Base-by-base conservation (phyloP, 2,797 vertebrate genomes). In the Amblyopsis hoosieri region DNA sequence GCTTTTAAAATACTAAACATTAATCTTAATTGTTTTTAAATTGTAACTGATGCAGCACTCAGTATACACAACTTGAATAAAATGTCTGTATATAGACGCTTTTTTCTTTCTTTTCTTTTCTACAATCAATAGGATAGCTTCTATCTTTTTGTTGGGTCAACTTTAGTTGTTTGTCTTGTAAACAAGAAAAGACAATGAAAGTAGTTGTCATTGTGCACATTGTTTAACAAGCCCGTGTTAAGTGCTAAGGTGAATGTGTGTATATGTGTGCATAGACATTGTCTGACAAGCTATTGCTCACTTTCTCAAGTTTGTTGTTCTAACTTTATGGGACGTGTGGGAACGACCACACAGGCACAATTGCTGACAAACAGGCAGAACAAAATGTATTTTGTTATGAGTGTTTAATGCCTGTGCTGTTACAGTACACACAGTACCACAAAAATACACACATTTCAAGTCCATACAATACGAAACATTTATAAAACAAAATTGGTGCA, bases 231-330 rank as follows among this genome's bases (percentile, higher is more conserved):
- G 67, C 46, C 57, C 45, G 8, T 11, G 29, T 47, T 57, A 37
- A 65, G 60, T 45, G 60, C 13, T 37, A 12, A 14, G 6, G 49
- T 15, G 12, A 12, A 14, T 51, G 13, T 52, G 13, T 12, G 53
- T 54, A 6, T 29, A 19, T 54, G 54, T 55, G 54, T 55, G 58
- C 50, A 6, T 51, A 69, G 29, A 62, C 51, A 67, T 62, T 55
- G 62, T 82, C 61, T 76, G 62, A 79, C 75, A 77, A 1, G 10
- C 14, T 46, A 19, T 31, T 65, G 68, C 33, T 69, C 60, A 69
- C 49, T 80, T 62, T 80, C 55, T 60, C 76, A 77, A 64, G 55
- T 63, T 19, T 52, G 53, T 54, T 66, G 51, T 64, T 48, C 45
- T 55, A 53, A 51, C 7, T 75, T 12, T 57, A 10, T 33, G 6